Percentiles rank a stretch among this genome's conserved stretches.
These are phyloP conservation scores for Melieria omissa DNA, from an alignment of 2,888 invertebrate genomes.

Conservation along the genomic window DNA sequence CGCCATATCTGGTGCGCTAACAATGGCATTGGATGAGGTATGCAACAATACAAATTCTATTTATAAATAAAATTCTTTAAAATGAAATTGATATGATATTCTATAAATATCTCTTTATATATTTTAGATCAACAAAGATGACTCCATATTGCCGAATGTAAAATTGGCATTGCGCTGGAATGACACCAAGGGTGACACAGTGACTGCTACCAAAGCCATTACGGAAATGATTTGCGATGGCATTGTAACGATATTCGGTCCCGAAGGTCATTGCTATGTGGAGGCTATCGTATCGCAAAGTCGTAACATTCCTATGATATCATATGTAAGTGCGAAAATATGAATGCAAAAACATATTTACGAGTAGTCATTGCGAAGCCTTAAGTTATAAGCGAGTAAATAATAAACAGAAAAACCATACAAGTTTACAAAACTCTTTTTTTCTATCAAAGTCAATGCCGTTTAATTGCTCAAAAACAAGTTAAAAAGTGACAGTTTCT, in stretches of 20 bases:
- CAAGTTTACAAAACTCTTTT: too few relatives aligned
- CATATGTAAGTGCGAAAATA: conserved; percentile 81
- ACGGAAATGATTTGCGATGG: conserved; percentile 92
- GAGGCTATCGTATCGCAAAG: conserved; percentile 95
- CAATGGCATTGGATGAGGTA: conserved; percentile 88
- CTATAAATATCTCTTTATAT: neutral
- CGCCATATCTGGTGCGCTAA: conserved; percentile 89
- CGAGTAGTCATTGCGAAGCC: too few relatives aligned
- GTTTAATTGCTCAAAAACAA: too few relatives aligned
- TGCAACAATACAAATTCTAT: conserved; percentile 28
- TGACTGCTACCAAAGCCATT: conserved; percentile 83
- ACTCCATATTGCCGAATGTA: conserved; percentile 78
- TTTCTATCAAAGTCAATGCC: too few relatives aligned
- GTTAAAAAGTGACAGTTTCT: neutral
- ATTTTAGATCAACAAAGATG: conserved; percentile 77
- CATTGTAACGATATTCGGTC: conserved; percentile 93
- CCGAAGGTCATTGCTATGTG: conserved; percentile 93
- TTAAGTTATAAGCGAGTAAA: too few relatives aligned
- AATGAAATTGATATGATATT: neutral
- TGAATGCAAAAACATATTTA: too few relatives aligned
- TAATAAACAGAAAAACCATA: too few relatives aligned
- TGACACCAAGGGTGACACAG: conserved; percentile 87
- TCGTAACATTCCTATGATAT: conserved; percentile 95
- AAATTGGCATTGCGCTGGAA: conserved; percentile 79
- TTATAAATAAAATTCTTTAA: neutral